Base-by-base conservation (phyloP, 2,888 invertebrate species). In the Cartodere bifasciata region DNA sequence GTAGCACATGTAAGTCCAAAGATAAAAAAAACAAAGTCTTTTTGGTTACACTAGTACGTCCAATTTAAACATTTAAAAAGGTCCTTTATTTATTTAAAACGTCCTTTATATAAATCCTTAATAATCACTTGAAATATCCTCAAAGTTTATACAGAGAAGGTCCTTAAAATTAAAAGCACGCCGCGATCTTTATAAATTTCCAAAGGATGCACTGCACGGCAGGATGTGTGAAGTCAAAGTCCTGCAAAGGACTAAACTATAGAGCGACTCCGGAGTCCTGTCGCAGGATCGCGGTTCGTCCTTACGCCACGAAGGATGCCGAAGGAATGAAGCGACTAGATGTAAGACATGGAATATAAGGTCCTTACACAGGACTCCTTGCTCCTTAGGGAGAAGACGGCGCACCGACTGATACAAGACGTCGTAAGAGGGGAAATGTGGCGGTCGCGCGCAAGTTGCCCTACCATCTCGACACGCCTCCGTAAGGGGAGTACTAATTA, bases 361-460 rank as follows among this genome's bases (percentile, higher is more conserved):
- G 51, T 58, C 52, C 53, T 55, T 52, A 44, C 53, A 54, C 52
- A 55, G 54, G 57, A 53, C 56, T 58, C 52, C n/a, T n/a, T n/a
- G n/a, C n/a, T n/a, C n/a, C n/a, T n/a, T n/a, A n/a, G n/a, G n/a
- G n/a, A n/a, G n/a, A n/a, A n/a, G n/a, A n/a, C n/a, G n/a, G n/a
- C n/a, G n/a, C 56, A 58, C 51, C 58, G 59, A 59, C 60, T 60
- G 60, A 55, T 53, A 53, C 53, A 60, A 58, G 59, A 58, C 58
- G 57, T 56, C 53, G 56, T 51, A 50, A 53, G 52, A 52, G 52
- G 41, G 43, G 48, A n/a, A n/a, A n/a, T n/a, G n/a, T n/a, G n/a
- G n/a, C n/a, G n/a, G 50, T 45, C 47, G 52, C 52, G 54, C 53
- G 53, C 53, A 52, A 43, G 63, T 41, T 48, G 41, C 50, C 48